A percentile compares a stretch with the other conserved stretches of the same genome.
Evolutionary conservation across 2,888 invertebrate species (phyloP).

Genomic region (Anodontia alba): DNA sequence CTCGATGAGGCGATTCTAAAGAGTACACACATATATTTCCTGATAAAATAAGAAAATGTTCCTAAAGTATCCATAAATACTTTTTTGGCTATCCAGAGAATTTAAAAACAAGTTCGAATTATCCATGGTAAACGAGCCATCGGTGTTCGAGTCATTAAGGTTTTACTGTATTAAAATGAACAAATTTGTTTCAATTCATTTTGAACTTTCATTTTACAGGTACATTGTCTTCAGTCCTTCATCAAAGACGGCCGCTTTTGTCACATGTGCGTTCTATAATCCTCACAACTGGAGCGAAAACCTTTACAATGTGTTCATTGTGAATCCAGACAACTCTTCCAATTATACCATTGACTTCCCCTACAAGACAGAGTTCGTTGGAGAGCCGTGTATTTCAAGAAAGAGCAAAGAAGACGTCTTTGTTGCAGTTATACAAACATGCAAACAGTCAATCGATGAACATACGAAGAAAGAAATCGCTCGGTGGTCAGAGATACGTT

Average conservation of each 20-base stretch:
- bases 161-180: no score
- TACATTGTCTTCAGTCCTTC: constrained; percentile 69
- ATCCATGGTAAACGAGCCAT: no score
- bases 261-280: constrained; percentile 69
- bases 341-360: constrained; percentile 66
- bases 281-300: constrained; percentile 72
- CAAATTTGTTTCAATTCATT: no score
- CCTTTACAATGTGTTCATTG: constrained; percentile 65
- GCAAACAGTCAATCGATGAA: constrained; percentile 40
- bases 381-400: constrained; percentile 61
- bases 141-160: no score
- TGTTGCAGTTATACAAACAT: constrained; percentile 66
- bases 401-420: constrained; percentile 50
- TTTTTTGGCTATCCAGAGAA: no score
- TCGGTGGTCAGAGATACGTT: constrained; percentile 54
- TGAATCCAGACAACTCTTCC: constrained; percentile 57
- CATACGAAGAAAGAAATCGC: constrained; percentile 51
- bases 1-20: no score
- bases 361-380: constrained; percentile 67
- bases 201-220: constrained; percentile 38
- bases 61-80: no score
- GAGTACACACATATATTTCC: no score
- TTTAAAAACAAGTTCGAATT: no score
- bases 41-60: no score
- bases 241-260: constrained; percentile 65